Conservation (phyloP, 2,888 invertebrate species). For the Galerucella calmariensis region DNA sequence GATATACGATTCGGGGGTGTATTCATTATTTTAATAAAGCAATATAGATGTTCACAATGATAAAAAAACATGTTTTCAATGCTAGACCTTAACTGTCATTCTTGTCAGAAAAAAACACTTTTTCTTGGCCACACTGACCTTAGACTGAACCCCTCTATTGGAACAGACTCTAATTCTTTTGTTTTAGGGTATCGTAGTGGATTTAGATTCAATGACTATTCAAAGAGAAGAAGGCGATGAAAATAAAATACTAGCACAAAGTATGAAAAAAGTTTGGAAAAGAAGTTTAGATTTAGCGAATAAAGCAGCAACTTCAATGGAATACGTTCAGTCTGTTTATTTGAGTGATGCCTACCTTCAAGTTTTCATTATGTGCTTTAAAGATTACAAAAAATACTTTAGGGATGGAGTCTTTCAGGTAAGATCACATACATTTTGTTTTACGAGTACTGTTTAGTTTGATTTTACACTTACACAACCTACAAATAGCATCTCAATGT, state of each 20-base stretch:
- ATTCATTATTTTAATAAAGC: no score
- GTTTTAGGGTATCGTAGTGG: constrained; percentile 77
- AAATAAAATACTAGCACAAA: constrained; percentile 77
- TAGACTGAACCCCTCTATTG: no score
- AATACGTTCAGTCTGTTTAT: constrained; percentile 74
- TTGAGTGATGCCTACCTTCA: constrained; percentile 83
- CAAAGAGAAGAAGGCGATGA: constrained; percentile 80
- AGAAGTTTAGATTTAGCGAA: constrained; percentile 68
- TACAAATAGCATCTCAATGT: no score
- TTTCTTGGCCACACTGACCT: no score
- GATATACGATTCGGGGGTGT: no score
- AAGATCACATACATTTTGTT: constrained; percentile 37
- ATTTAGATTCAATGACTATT: constrained; percentile 75
- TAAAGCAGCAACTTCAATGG: constrained; percentile 63
- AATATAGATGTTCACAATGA: no score
- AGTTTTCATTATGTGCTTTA: constrained; percentile 81
- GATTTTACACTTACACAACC: no score
- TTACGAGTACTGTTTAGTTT: background rate
- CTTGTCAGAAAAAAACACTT: no score
- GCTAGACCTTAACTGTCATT: no score
- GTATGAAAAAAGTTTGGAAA: constrained; percentile 76
- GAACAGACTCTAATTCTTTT: no score
- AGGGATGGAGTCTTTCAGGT: constrained; percentile 64
- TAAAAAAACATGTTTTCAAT: no score
- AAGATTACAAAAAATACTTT: constrained; percentile 75